Conservation (phyloP, 2,113 vertebrate species). For the Nipponia nippon region DNA sequence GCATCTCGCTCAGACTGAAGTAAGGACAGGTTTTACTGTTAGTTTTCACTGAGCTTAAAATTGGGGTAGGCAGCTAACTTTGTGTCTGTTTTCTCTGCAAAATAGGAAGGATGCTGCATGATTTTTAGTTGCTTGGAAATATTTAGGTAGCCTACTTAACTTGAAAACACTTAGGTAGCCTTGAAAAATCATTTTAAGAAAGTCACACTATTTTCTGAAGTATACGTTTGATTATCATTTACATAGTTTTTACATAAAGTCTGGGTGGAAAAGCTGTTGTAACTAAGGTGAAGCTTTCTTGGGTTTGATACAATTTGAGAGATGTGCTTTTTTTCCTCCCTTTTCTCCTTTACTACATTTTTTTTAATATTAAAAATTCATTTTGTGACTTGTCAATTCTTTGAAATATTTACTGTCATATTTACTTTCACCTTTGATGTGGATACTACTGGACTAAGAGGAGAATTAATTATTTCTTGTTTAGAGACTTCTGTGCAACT, state of each 20-base stretch:
- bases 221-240: neutral
- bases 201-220: neutral
- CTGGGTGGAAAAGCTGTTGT: neutral
- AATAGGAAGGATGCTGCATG: neutral
- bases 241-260: neutral
- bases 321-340: fast-evolving
- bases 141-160: neutral
- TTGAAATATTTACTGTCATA: neutral
- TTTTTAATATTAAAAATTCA: neutral
- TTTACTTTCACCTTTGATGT: neutral
- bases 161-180: neutral
- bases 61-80: neutral
- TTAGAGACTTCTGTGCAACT: neutral
- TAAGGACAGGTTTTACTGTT: neutral
- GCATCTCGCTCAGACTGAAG: neutral
- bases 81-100: neutral
- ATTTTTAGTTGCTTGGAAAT: neutral
- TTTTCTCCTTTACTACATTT: neutral
- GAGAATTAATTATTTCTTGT: neutral
- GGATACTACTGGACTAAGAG: neutral
- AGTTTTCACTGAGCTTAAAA: neutral
- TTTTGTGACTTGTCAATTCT: neutral
- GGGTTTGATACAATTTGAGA: neutral
- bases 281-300: neutral
- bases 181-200: neutral